Evolutionary conservation across 2,113 vertebrate genomes (phyloP), one percentile per base, ranked within the genome.

Genomic region (Morone saxatilis): DNA sequence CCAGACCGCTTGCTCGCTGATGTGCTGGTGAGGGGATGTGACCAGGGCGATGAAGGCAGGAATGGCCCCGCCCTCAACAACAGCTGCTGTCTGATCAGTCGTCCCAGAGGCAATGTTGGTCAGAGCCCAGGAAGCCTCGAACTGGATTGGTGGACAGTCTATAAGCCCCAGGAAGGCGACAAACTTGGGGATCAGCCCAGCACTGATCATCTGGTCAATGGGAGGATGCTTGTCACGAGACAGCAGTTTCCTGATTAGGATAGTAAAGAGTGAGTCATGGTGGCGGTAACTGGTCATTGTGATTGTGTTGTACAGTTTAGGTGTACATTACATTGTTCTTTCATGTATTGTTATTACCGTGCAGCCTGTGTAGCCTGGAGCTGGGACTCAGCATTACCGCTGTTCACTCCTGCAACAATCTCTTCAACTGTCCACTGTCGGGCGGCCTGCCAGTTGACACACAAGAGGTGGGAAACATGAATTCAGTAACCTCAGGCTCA

Each of bases 101-200:
- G 97, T 99, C 68, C 98, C 98, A 0, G 98, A 99, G 25, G 98
- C 98, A 1, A 99, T 99, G 94, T 99, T 99, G 36, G 98, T 99
- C 79, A 99, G 95, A 0, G 98, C 98, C 98, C 98, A 99, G n/a
- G 98, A 97, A 12, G 98, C 97, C 80, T 99, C 98, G 59, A 99
- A 99, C 93, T 99, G 98, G 89, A 99, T 98, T 0, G 97, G 96
- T 6, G 97, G 96, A 41, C 95, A 97, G 8, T 97, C 95, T 1
- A 57, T 71, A 88, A 94, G 86, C 0, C 95, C 94, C 94, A 99
- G 93, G 87, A 99, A 99, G 5, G 93, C 84, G 7, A 99, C 98
- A 25, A 99, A 96, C 88, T 95, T 98, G 0, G 97, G 94, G 80
- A 99, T 99, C 81, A 99, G 95, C n/a, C 98, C 98, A 74, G 96